phyloP scores from a whole-genome alignment of 1,140 invertebrate species.

The Orius insidiosus region DNA sequence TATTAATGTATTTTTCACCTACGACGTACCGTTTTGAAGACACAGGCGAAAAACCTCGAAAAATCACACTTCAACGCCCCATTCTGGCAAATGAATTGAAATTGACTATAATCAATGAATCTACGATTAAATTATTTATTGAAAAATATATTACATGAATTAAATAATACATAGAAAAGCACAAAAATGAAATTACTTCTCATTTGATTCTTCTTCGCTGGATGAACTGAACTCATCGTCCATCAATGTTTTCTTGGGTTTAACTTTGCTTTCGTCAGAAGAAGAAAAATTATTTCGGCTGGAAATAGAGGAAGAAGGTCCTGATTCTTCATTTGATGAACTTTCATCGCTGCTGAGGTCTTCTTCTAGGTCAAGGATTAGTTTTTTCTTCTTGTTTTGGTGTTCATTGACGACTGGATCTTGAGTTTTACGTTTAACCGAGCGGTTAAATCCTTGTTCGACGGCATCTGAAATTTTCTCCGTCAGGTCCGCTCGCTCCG shows the following conservation, averaged over 20 bases:
- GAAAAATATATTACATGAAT: constrained; percentile 2
- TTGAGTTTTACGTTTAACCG: constrained; percentile 1
- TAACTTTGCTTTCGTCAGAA: neutral
- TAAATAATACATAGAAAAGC: neutral
- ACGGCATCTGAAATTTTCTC: constrained; percentile 69
- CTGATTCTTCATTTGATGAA: constrained; percentile 10
- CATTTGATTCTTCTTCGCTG: constrained; percentile 1
- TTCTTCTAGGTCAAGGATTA: constrained; percentile 14
- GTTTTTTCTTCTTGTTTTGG: constrained; percentile 14
- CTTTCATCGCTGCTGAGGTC: neutral
- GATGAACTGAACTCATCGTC: constrained; percentile 7
- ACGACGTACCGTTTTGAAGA: no score
- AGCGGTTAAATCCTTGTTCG: constrained; percentile 43
- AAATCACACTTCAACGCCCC: no score
- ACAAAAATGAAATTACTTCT: neutral
- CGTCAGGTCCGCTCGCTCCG: constrained; percentile 51
- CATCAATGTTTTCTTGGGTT: constrained; percentile 5
- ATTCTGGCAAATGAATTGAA: no score
- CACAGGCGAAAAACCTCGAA: no score
- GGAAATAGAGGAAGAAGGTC: neutral
- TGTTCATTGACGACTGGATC: neutral
- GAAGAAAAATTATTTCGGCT: neutral
- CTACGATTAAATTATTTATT: constrained; percentile 1
- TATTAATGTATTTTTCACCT: no score
- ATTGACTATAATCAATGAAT: no score